Evolutionary conservation across 2,113 vertebrate genomes (phyloP).

Genomic region (Atrichornis clamosus): DNA sequence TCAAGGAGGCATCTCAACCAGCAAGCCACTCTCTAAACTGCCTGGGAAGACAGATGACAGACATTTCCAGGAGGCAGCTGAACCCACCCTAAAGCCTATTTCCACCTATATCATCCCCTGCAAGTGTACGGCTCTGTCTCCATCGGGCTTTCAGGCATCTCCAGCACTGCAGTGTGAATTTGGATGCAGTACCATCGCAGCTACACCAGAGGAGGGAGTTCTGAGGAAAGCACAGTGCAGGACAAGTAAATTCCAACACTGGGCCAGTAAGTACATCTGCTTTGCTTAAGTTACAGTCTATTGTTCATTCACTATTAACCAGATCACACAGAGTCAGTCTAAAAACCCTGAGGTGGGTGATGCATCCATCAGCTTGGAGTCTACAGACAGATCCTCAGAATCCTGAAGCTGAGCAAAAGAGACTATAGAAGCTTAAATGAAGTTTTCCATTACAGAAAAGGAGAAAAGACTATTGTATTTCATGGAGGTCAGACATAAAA

Average conservation of each 20-base stretch:
- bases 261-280: background rate
- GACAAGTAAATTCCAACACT: background rate
- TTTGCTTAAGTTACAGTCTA: background rate
- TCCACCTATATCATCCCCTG: background rate
- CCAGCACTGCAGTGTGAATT: background rate
- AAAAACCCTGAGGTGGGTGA: background rate
- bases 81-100: background rate
- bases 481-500: background rate
- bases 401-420: background rate
- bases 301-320: background rate
- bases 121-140: background rate
- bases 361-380: background rate
- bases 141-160: background rate
- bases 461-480: background rate
- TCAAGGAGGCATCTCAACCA: background rate
- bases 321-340: background rate
- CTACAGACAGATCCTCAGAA: background rate
- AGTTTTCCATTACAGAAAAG: background rate
- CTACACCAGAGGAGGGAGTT: background rate
- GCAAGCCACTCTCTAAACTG: background rate
- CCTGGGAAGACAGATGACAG: background rate
- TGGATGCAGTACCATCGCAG: background rate
- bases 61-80: background rate
- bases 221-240: background rate
- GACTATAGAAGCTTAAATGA: background rate